Percentiles rank a stretch among this genome's conserved stretches.
These are phyloP conservation scores for Halisarca cf. caerulea DNA, from an alignment of 37 sponge, comb jelly and placozoan species.

Conservation along the genomic window DNA sequence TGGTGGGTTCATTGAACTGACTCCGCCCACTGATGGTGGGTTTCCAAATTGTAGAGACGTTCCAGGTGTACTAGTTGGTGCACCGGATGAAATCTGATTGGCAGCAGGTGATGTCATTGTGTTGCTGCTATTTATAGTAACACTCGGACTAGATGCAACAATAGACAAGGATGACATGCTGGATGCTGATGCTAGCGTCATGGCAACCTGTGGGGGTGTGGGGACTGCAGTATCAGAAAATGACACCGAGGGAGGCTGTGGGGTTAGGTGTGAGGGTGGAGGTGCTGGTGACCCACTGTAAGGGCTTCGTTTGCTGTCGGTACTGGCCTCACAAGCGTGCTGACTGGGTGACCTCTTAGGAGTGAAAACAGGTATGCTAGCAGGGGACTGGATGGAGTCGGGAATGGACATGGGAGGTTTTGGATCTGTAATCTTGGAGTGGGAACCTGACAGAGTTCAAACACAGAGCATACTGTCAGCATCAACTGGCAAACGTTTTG, in stretches of 20 bases:
- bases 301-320: slow-evolving; percentile 3
- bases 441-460: background rate
- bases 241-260: background rate
- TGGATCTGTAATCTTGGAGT: background rate
- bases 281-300: background rate
- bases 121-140: too few relatives aligned
- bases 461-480: too few relatives aligned
- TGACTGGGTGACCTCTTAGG: slow-evolving; percentile 15
- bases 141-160: too few relatives aligned
- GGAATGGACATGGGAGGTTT: background rate
- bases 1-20: too few relatives aligned
- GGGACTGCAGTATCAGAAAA: background rate
- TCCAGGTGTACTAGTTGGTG: too few relatives aligned
- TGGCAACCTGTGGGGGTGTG: background rate
- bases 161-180: too few relatives aligned
- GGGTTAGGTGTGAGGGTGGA: background rate
- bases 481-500: too few relatives aligned
- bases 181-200: background rate
- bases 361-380: background rate
- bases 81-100: too few relatives aligned
- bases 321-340: background rate
- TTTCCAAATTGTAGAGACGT: too few relatives aligned
- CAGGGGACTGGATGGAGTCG: slow-evolving; percentile 19
- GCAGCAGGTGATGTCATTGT: too few relatives aligned
- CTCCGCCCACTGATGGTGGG: too few relatives aligned